Base-by-base conservation (phyloP, 1,140 invertebrate genomes). In the Macrocentrus cingulum region DNA sequence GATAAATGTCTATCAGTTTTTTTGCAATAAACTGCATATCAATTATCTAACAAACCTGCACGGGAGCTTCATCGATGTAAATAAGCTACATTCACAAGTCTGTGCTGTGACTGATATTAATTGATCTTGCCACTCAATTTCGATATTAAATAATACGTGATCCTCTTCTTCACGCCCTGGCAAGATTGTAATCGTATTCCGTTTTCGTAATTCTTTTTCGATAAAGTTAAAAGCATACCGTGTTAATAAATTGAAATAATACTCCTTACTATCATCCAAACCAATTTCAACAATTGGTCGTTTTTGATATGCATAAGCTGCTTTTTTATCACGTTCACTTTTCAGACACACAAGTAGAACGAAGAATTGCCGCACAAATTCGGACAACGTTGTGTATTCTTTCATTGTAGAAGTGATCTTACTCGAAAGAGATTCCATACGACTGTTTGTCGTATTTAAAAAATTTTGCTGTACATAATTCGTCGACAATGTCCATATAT, bases 151-250 rank as follows among this genome's bases (percentile, higher is more conserved):
- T n/a, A n/a, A n/a, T n/a, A n/a, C n/a, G n/a, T n/a, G n/a, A n/a
- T n/a, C n/a, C n/a, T n/a, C n/a, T n/a, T 29, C 15, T 20, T 56
- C 18, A 3, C 6, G 19, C 8, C 18, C 1, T 22, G 29, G 8
- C 2, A 41, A n/a, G 15, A 44, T 18, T 44, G 29, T 59, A 1
- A 39, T 42, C 4, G 5, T 18, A 19, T 44, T 7, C n/a, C 15
- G 23, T 16, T 45, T 44, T 9, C n/a, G 6, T 0, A 59, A 22
- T 22, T 59, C 46, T 29, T 0, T 22, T 32, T 6, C 7, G 16
- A 59, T 50, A 16, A 52, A 59, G 3, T 59, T 39, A n/a, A 52
- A 59, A 18, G 48, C 46, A 16, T 51, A 52, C 20, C 23, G 16
- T 3, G 56, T 59, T 2, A 59, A n/a, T 7, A 32, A 39, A 8